Conservation (phyloP, 1,140 invertebrate species). For the Drosophila ficusphila region DNA sequence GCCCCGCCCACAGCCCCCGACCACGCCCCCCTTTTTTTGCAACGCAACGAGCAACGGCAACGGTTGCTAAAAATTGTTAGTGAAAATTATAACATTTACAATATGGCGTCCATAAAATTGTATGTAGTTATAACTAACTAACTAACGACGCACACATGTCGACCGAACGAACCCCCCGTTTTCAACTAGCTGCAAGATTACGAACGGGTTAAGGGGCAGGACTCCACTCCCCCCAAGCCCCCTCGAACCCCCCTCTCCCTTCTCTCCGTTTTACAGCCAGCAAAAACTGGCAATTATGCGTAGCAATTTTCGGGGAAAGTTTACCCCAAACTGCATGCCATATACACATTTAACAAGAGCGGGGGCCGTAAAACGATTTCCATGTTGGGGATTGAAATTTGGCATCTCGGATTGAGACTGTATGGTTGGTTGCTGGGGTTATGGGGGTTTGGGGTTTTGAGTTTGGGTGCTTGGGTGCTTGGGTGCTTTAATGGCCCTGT, state of each 20-base stretch:
- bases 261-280: constrained; percentile 8
- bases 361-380: constrained; percentile 55
- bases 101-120: constrained; percentile 77
- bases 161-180: constrained; percentile 18
- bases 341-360: constrained; percentile 22
- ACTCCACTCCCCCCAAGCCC: neutral
- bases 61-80: constrained; percentile 67
- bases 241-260: no score
- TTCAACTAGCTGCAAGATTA: constrained; percentile 16
- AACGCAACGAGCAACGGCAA: constrained; percentile 1
- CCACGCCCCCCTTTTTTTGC: neutral
- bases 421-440: no score
- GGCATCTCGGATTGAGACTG: neutral
- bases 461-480: neutral
- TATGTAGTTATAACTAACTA: constrained; percentile 82
- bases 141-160: constrained; percentile 75
- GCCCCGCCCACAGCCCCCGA: neutral
- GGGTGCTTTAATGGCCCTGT: constrained; percentile 1
- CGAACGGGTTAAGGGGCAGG: constrained; percentile 9
- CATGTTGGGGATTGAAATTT: constrained; percentile 34
- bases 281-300: constrained; percentile 72
- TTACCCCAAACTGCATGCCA: constrained; percentile 18
- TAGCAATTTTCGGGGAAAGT: constrained; percentile 59
- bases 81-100: constrained; percentile 82
- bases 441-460: neutral